Base-by-base conservation (phyloP, 1,140 invertebrate genomes). In the Temnothorax longispinosus region DNA sequence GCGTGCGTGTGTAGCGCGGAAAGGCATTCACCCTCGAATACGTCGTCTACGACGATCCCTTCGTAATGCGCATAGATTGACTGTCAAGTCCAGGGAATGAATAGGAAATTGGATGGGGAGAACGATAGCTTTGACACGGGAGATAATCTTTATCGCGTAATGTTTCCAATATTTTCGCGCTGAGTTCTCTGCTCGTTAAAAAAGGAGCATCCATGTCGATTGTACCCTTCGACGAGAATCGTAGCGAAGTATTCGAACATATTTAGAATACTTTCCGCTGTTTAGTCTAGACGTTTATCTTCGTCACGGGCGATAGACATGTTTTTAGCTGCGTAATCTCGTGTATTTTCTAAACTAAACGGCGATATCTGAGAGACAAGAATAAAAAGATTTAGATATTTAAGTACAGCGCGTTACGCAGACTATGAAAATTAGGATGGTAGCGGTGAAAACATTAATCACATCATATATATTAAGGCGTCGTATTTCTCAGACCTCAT, bases 11-110 rank as follows among this genome's bases (percentile, higher is more conserved):
- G 60, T 41, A 18, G 74, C 35, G n/a, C 62, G 87, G 82, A 78
- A 82, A 88, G 82, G 71, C 86, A 72, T 90, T 88, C 89, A 90
- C 86, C 89, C 90, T 89, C 87, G 38, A 87, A 87, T 90, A 81
- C 87, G 58, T 85, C 75, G 77, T 75, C 89, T 80, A 84, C 85
- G 89, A 87, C 78, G 87, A 85, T 69, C 78, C 65, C 89, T 80
- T 90, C 84, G 89, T 89, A 88, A 87, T 89, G 78, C 85, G 81
- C 87, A 88, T 91, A 91, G 90, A 91, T 89, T 85, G 89, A 89
- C 87, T 90, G 85, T 90, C 89, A 91, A 88, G 84, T 90, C 87
- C 85, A 90, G 89, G 74, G 89, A 91, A 91, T 89, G 85, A 90
- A 90, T 90, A 87, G 87, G 89, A 87, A 90, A 90, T 89, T 90